Base-by-base conservation (phyloP, 2,888 invertebrate species). In the Lycophotia porphyrea region DNA sequence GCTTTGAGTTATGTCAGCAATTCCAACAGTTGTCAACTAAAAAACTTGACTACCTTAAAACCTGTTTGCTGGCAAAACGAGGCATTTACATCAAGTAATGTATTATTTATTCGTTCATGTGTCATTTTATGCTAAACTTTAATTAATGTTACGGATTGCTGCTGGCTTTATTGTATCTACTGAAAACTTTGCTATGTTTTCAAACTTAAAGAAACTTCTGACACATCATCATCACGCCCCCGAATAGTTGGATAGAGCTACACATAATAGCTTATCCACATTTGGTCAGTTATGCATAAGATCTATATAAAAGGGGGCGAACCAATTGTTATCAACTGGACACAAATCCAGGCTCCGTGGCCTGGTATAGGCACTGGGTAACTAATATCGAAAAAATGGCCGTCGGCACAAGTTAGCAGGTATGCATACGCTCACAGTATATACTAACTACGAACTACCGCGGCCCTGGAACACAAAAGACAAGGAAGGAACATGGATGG, bases 1-100 rank as follows among this genome's bases (percentile, higher is more conserved):
- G 65, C 72, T 78, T 83, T 85, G 81, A 76, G 76, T 61, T 68
- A 83, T 74, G 74, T 69, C 74, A 67, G 82, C 71, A 70, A 66
- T 78, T 24, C 47, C 66, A 18, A 47, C 58, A 55, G 44, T 63
- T 71, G 65, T 55, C 36, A 44, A 36, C 18, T 47, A 24, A 36
- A 76, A 77, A 74, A 71, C 69, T 83, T 39, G 52, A 69, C 47
- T 60, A 27, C 55, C 15, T n/a, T 44, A 5, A 3, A 63, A 34
- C 18, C 1, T 47, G 27, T 60, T 65, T 65, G 63, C 42, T 42
- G 34, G 82, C n/a, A 39, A 78, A 61, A 70, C 49, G 66, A 67
- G 39, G n/a, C 60, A 71, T 55, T 61, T 58, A 67, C 11, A 55
- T 2, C 7, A n/a, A 27, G 31, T 58, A n/a, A 55, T 31, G 18